Percentiles rank a stretch among this genome's conserved stretches.
These are phyloP conservation scores for Drusus annulatus DNA, from an alignment of 1,140 invertebrate species.

Conservation along the genomic window DNA sequence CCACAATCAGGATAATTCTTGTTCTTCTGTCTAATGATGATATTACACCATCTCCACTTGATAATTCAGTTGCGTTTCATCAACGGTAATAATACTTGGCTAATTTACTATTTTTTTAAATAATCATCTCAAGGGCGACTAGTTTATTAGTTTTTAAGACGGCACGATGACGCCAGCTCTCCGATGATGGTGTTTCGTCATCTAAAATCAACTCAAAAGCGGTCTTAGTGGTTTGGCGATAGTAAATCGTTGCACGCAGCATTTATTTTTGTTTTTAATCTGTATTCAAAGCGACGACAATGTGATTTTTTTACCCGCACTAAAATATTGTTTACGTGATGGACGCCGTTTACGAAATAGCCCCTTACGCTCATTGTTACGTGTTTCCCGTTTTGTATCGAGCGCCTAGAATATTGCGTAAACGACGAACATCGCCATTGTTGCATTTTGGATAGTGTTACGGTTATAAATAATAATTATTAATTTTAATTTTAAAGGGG, in stretches of 20 bases:
- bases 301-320: slow-evolving; percentile 17
- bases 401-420: not conserved
- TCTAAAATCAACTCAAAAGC: not conserved
- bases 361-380: not conserved
- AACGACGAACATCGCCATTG: not conserved
- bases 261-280: not conserved
- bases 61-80: not conserved
- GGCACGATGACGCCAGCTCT: not conserved
- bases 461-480: not conserved
- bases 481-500: not conserved
- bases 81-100: too few species aligned
- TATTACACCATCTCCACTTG: too few species aligned
- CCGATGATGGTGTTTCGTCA: not conserved
- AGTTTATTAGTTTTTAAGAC: not conserved
- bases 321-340: not conserved
- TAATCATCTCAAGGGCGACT: too few species aligned
- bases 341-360: not conserved
- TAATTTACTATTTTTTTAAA: too few species aligned
- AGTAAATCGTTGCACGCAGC: not conserved
- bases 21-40: too few species aligned
- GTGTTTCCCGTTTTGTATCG: slow-evolving; percentile 8
- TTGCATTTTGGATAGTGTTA: not conserved
- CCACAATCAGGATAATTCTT: too few species aligned
- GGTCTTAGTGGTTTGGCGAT: not conserved
- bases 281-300: not conserved